Evolutionary conservation across 2,797 vertebrate genomes (phyloP).

Genomic region (Gambelia wislizenii): DNA sequence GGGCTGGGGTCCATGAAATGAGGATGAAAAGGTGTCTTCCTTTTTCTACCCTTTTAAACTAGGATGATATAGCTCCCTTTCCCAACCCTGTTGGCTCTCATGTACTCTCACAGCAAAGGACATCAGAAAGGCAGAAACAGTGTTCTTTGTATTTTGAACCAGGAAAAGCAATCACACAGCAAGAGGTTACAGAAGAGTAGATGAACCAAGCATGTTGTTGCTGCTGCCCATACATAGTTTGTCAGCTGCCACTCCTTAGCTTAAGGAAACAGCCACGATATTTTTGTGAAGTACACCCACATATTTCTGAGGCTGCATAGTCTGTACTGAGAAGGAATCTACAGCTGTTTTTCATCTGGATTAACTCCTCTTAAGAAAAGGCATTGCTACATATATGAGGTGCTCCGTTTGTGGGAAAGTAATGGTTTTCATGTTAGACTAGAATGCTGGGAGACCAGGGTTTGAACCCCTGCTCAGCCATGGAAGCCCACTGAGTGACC

Average conservation of each 20-base stretch:
- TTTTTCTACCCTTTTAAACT: too few species aligned
- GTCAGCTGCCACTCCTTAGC: neutral
- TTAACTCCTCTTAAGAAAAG: neutral
- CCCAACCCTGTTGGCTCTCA: neutral
- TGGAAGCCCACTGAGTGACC: too few species aligned
- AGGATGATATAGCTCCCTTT: too few species aligned
- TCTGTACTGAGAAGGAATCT: neutral
- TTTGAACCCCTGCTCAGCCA: too few species aligned
- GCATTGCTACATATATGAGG: too few species aligned
- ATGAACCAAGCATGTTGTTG: neutral
- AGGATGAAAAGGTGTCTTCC: neutral
- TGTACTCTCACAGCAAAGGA: neutral
- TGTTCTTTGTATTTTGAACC: too few species aligned
- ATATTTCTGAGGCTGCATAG: neutral
- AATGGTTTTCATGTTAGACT: too few species aligned
- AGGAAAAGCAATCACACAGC: neutral
- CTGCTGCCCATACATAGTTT: neutral
- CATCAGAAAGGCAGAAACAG: neutral
- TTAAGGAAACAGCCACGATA: neutral
- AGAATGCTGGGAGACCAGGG: too few species aligned
- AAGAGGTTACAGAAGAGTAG: neutral
- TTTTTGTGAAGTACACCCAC: neutral
- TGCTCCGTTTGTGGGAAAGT: neutral
- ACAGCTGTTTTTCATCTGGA: neutral
- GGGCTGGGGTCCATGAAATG: neutral